Base-by-base conservation (phyloP, 2,888 invertebrate genomes). In the Tinea pellionella region DNA sequence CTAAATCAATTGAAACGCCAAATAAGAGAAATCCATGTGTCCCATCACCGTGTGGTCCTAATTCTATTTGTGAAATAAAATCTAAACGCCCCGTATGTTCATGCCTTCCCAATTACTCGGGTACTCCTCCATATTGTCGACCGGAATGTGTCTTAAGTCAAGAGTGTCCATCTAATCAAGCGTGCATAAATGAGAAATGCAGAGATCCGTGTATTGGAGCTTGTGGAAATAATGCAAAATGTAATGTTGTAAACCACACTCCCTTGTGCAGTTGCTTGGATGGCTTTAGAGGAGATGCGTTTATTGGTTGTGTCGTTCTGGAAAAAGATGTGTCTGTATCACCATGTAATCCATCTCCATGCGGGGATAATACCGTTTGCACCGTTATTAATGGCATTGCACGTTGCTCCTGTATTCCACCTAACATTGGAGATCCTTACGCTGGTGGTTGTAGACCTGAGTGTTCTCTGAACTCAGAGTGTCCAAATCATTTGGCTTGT, bases 351-450 rank as follows among this genome's bases (percentile, higher is more conserved):
- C 92, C 94, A 47, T 92, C 92, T 51, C 95, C 95, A 0, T 96
- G 96, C 73, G 96, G 94, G 15, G 93, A 93, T 70, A 96, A 96
- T 70, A 92, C 96, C 0, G 88, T 93, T 61, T 96, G 96, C 71
- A 89, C 90, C 0, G 90, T 91, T 29, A 82, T 90, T 1, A 92
- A 93, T 67, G 92, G 92, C 15, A 83, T 88, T 29, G 91, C 93
- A 0, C 90, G 92, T 65, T 96, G 96, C 74, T 89, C 89, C n/a
- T 96, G 96, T 70, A 94, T 96, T 70, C 94, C 95, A 61, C 95
- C 95, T 2, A 95, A 95, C 69, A 91, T 94, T 63, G 96, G 96
- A 8, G 94, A 96, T 82, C 95, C 96, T 3, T 96, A 95, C 71
- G 90, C 91, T 13, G 92, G 93, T 15, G 95, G 95, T 32, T 96